A percentile compares a stretch with the other conserved stretches of the same genome.
Conservation (phyloP, 1,140 invertebrate genomes). For the Tetranychus cinnabarinus region DNA sequence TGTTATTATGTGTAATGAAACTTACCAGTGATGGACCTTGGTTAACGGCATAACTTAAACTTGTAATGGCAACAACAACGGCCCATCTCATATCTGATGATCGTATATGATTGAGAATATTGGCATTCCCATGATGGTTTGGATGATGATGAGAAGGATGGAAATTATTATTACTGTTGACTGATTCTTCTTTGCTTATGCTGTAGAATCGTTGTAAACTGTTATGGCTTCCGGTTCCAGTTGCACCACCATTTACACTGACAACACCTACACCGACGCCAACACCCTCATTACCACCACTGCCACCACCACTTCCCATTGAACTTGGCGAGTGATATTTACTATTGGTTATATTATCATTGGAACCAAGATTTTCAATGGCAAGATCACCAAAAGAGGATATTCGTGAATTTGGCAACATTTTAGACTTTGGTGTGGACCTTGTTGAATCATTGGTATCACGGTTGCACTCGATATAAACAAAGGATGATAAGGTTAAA, state of each 20-base stretch:
- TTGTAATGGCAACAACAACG: conserved; percentile 24
- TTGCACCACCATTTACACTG: background rate
- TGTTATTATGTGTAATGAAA: conserved; percentile 5
- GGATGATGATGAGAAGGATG: no score
- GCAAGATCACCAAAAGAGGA: conserved; percentile 10
- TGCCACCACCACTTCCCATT: conserved; percentile 11
- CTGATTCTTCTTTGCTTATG: background rate
- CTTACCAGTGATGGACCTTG: conserved; percentile 32
- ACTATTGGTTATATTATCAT: conserved; percentile 7
- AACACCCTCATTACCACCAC: background rate
- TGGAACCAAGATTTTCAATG: background rate
- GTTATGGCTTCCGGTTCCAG: conserved; percentile 16
- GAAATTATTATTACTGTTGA: no score
- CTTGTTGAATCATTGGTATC: conserved; percentile 14
- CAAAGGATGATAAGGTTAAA: conserved; percentile 18
- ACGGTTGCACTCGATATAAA: conserved; percentile 13
- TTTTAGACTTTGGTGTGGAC: conserved; percentile 10
- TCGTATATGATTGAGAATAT: background rate
- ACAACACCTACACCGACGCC: background rate
- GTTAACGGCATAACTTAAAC: conserved; percentile 27
- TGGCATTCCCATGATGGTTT: no score
- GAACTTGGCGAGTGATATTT: conserved; percentile 17
- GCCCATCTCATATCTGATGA: conserved; percentile 22
- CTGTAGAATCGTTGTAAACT: conserved; percentile 9
- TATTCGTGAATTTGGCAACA: conserved; percentile 13